phyloP scores from a whole-genome alignment of 2,797 vertebrate genomes.

The Epinephelus malabaricus region DNA sequence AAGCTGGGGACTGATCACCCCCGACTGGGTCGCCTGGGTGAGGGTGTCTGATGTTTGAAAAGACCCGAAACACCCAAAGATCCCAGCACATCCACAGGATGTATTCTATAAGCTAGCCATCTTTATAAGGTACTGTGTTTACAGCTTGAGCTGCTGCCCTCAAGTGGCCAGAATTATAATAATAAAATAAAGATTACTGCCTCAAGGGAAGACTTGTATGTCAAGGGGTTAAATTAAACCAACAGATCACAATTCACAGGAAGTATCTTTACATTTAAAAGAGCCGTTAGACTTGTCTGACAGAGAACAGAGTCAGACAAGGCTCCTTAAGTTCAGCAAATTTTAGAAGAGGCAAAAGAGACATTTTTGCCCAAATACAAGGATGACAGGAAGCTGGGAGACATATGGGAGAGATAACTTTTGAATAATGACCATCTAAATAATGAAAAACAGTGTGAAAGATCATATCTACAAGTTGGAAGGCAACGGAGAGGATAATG shows the following conservation, averaged over 20 bases:
- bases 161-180: neutral
- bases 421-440: constrained; percentile 42
- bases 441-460: constrained; percentile 46
- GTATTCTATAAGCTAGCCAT: too few species aligned
- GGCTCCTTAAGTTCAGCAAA: neutral
- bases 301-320: constrained; percentile 9
- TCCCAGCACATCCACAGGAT: too few species aligned
- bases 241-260: neutral
- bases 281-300: neutral
- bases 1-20: too few species aligned
- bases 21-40: too few species aligned
- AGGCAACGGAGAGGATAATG: constrained; percentile 24
- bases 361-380: constrained; percentile 22
- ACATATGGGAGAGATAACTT: constrained; percentile 30
- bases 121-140: too few species aligned
- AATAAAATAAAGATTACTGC: neutral
- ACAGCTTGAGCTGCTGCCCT: neutral
- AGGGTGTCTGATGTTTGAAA: too few species aligned
- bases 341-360: neutral
- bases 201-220: neutral
- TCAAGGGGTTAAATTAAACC: neutral
- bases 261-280: neutral
- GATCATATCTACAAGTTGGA: constrained; percentile 42
- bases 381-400: constrained; percentile 9
- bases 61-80: too few species aligned